Conservation (phyloP, 2,888 invertebrate genomes). For the Thereva nobilitata region DNA sequence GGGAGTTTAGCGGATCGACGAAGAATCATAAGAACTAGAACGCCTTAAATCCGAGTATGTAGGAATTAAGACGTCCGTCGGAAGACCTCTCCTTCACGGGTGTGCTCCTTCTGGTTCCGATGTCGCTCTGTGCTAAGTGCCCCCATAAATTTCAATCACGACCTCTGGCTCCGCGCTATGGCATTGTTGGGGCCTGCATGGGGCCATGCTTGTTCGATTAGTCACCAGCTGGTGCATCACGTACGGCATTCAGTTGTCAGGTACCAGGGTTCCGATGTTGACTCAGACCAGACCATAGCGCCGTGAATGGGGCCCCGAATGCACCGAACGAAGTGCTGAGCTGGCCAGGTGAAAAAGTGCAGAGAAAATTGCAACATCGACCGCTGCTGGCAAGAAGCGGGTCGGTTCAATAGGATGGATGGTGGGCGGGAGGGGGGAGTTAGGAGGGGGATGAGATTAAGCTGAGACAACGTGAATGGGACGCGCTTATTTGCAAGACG, state of each 20-base stretch:
- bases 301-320: not conserved
- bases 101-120: no score
- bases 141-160: conserved; percentile 29
- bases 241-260: conserved; percentile 1
- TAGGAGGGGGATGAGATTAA: no score
- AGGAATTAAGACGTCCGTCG: no score
- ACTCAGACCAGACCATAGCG: conserved; percentile 8
- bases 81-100: no score
- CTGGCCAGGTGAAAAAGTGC: conserved; percentile 26
- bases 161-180: conserved; percentile 14
- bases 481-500: no score
- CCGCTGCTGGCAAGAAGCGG: conserved; percentile 12
- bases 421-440: no score
- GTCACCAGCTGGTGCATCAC: conserved; percentile 27
- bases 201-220: conserved; percentile 27
- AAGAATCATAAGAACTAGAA: no score
- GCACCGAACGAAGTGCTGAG: not conserved
- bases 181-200: conserved; percentile 5
- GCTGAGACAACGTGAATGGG: no score
- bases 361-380: conserved; percentile 27
- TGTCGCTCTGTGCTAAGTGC: conserved; percentile 1
- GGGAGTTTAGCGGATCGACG: conserved; percentile 2
- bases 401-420: no score
- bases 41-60: no score
- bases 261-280: conserved; percentile 7